These are phyloP conservation scores for Coreoperca whiteheadi DNA, from an alignment of 2,113 vertebrate species.

Conservation along the genomic window DNA sequence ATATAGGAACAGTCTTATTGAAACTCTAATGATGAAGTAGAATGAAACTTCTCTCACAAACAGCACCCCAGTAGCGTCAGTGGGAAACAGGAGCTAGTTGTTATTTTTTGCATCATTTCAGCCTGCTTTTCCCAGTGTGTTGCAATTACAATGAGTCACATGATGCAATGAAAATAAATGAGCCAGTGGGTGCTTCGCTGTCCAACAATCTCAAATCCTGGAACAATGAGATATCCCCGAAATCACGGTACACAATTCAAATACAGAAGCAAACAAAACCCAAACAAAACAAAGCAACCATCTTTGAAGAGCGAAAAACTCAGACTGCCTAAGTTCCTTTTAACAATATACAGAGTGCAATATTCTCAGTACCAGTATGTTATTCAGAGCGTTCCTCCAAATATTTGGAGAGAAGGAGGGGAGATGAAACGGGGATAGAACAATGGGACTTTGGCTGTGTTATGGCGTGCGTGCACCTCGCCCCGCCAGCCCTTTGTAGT, in stretches of 20 bases:
- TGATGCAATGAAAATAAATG: conserved; percentile 84
- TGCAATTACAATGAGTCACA: conserved; percentile 78
- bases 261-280: conserved; percentile 83
- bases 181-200: conserved; percentile 76
- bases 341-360: conserved; percentile 85
- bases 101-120: conserved; percentile 73
- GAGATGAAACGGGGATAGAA: conserved; percentile 85
- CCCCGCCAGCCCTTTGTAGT: conserved; percentile 82
- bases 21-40: conserved; percentile 66
- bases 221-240: conserved; percentile 86
- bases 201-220: conserved; percentile 80
- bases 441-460: conserved; percentile 84
- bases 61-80: conserved; percentile 50
- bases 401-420: conserved; percentile 87
- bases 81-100: conserved; percentile 72
- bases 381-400: conserved; percentile 85
- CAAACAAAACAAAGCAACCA: conserved; percentile 82
- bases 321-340: conserved; percentile 84
- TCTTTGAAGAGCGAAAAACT: conserved; percentile 85
- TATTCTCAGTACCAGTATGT: conserved; percentile 85
- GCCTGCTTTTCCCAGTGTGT: conserved; percentile 60
- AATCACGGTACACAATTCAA: conserved; percentile 80
- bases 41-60: conserved; percentile 63
- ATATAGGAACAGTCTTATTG: conserved; percentile 46
- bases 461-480: conserved; percentile 82